Evolutionary conservation across 2,888 invertebrate species (phyloP).

Genomic region (Drosophila buzzatii): DNA sequence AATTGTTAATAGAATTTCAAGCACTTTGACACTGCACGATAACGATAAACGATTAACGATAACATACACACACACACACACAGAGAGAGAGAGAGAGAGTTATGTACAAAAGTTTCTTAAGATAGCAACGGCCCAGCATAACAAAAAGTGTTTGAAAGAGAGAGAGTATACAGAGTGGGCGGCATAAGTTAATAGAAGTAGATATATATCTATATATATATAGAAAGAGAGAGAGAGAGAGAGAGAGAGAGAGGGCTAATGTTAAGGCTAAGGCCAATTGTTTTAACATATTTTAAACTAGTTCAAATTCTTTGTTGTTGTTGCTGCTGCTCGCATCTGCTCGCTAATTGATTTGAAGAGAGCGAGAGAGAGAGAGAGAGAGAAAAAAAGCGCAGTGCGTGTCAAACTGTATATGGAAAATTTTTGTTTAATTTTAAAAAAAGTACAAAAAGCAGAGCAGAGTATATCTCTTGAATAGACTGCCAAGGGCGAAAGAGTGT

Average conservation of each 20-base stretch:
- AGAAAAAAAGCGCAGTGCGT: slow-evolving; percentile 37
- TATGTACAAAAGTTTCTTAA: slow-evolving; percentile 25
- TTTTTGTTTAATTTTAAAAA: slow-evolving; percentile 64
- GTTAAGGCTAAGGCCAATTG: slow-evolving; percentile 29
- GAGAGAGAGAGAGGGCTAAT: slow-evolving; percentile 7
- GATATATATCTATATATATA: not conserved
- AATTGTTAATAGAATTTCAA: slow-evolving; percentile 15
- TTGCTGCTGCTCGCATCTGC: slow-evolving; percentile 46
- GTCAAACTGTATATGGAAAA: slow-evolving; percentile 74
- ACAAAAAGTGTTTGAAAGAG: slow-evolving; percentile 49
- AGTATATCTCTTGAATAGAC: too few relatives aligned
- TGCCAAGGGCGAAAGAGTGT: slow-evolving; percentile 6
- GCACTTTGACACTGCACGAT: slow-evolving; percentile 55
- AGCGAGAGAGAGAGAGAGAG: too few relatives aligned
- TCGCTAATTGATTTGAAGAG: slow-evolving; percentile 64
- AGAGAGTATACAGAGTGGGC: slow-evolving; percentile 48
- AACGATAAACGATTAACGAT: slow-evolving; percentile 51
- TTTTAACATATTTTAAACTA: slow-evolving; percentile 63
- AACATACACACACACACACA: slow-evolving; percentile 27
- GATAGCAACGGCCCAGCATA: slow-evolving; percentile 78
- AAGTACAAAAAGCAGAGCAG: slow-evolving; percentile 7
- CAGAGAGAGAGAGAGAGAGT: too few relatives aligned
- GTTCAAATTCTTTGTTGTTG: slow-evolving; percentile 61
- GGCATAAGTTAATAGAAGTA: slow-evolving; percentile 65
- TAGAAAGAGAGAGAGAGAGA: not conserved